A percentile compares a stretch with the other conserved stretches of the same genome.
phyloP scores from a whole-genome alignment of 2,797 vertebrate genomes.

The Emys orbicularis region DNA sequence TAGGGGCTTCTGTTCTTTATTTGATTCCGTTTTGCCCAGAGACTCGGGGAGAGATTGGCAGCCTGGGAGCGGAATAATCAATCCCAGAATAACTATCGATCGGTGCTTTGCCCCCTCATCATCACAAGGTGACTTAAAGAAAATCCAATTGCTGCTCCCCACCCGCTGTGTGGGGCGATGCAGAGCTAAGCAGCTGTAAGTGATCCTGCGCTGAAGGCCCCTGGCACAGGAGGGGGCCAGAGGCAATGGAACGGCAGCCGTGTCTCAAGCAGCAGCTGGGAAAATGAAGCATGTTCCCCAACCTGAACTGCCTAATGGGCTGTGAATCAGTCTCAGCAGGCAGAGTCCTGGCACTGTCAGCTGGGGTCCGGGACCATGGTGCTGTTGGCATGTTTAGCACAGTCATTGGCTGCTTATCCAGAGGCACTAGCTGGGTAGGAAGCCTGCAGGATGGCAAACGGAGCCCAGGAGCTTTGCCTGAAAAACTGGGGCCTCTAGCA shows the following conservation, averaged over 20 bases:
- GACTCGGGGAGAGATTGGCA: not conserved
- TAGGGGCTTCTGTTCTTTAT: not conserved
- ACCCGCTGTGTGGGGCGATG: not conserved
- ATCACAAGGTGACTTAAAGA: not conserved
- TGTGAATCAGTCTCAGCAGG: constrained; percentile 67
- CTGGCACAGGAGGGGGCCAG: constrained; percentile 13
- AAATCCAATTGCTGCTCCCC: not conserved
- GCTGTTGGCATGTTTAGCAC: not conserved
- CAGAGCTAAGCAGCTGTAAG: constrained; percentile 5
- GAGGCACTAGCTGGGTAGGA: not conserved
- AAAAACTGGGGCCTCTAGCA: not conserved
- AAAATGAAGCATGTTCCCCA: constrained; percentile 23
- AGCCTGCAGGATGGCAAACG: accelerated
- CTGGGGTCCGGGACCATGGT: not conserved
- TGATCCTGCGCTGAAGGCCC: constrained; percentile 32
- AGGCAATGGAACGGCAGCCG: not conserved
- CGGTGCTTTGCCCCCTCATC: not conserved
- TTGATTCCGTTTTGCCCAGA: not conserved
- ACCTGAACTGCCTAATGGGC: constrained; percentile 59
- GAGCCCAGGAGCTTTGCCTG: not conserved
- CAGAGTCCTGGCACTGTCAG: not conserved
- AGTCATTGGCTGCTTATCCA: not conserved
- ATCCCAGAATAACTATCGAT: accelerated
- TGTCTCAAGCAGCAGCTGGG: not conserved
- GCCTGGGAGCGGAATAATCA: not conserved